Evolutionary conservation across 2,113 vertebrate species (phyloP).

Genomic region (Charina bottae): DNA sequence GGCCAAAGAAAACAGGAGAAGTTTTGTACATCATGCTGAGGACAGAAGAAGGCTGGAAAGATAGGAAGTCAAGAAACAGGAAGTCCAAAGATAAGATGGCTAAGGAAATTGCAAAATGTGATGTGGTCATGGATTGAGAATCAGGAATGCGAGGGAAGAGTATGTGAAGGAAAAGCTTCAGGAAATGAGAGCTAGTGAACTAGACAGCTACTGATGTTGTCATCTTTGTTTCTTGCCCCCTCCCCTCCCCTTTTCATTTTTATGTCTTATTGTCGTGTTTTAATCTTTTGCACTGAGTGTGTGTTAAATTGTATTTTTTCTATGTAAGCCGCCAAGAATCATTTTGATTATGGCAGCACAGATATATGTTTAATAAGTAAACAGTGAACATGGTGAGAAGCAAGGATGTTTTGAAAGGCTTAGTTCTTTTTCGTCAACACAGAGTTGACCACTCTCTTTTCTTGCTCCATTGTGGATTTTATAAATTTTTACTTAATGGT

Average conservation of each 20-base stretch:
- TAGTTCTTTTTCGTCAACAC: background rate
- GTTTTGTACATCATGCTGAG: background rate
- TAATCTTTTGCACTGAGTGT: background rate
- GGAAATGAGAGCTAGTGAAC: background rate
- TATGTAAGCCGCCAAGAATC: background rate
- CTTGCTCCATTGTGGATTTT: background rate
- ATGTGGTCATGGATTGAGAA: background rate
- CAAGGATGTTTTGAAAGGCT: background rate
- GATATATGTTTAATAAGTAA: background rate
- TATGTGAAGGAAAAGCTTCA: background rate
- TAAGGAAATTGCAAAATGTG: background rate
- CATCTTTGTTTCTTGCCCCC: background rate
- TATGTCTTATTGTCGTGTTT: background rate
- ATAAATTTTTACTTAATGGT: slow-evolving; percentile 7
- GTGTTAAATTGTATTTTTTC: background rate
- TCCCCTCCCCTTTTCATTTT: background rate
- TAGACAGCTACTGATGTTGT: background rate
- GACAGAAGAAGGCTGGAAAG: background rate
- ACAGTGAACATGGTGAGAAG: background rate
- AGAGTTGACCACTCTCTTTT: slow-evolving; percentile 14
- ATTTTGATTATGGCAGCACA: background rate
- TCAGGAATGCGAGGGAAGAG: background rate
- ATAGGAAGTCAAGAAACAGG: background rate
- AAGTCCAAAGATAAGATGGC: background rate
- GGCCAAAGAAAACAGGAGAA: background rate